Evolutionary conservation across 2,113 vertebrate genomes (phyloP), one percentile per base, ranked within the genome.

Genomic region (Chlorodrepanis virens): DNA sequence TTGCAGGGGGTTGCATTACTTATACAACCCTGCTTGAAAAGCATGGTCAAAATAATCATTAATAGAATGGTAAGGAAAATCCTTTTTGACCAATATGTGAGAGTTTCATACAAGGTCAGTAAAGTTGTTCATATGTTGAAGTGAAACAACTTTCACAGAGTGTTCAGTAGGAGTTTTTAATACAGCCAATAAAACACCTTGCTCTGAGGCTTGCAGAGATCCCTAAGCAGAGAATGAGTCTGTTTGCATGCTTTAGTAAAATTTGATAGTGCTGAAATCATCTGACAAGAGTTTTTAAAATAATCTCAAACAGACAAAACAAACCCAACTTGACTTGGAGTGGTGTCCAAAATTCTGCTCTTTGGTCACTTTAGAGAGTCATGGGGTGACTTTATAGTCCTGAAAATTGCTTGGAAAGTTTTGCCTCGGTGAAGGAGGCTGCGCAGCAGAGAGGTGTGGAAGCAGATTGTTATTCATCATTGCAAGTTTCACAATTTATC

Each of bases 41-140:
- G 7, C 31, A 31, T 17, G 11, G 17, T 77, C 39, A 70, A 79
- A 86, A 49, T 69, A 78, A 67, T 39, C 0, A 4, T 22, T 56
- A 77, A 10, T 19, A 15, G 7, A 44, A 45, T 50, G 1, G 0
- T 20, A 59, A 92, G 56, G 57, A 76, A 93, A 77, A 22, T 3
- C 8, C 3, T 80, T 35, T 84, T 83, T 64, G 71, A 61, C 16
- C 9, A 40, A 6, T 45, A 10, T 0, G 0, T 3, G 19, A 85
- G 19, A 82, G 33, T 12, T 56, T 70, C 31, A 35, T 64, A 24
- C 5, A 20, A 40, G 22, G 9, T 53, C 16, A 78, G 11, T 67
- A 16, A 83, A 83, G 14, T 9, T 42, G 33, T 68, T 60, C 35
- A 15, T 5, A 18, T n/a, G 14, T 9, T 3, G 0, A 85, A 52